phyloP scores from a whole-genome alignment of 2,888 invertebrate genomes.

The Papilio protenor region DNA sequence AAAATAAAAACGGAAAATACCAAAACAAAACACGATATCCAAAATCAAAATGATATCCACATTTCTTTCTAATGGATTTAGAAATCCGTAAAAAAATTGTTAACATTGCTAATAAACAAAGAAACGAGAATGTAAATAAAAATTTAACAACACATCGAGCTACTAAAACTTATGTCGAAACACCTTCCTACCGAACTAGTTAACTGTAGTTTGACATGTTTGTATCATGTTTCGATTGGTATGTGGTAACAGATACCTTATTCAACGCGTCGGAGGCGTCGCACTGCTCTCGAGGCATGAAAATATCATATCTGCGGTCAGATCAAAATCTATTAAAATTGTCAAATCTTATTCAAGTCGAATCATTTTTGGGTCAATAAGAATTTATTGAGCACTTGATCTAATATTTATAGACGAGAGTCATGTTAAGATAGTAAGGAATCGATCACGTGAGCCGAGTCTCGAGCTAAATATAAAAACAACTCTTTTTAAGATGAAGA shows the following conservation, averaged over 20 bases:
- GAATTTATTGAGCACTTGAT: constrained; percentile 12
- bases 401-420: not conserved
- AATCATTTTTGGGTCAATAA: constrained; percentile 25
- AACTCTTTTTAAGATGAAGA: no score
- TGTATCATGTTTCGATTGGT: constrained; percentile 40
- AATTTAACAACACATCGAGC: constrained; percentile 8
- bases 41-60: constrained; percentile 18
- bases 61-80: constrained; percentile 17
- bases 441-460: constrained; percentile 1
- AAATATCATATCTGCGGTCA: constrained; percentile 41
- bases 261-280: constrained; percentile 43
- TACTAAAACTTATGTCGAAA: constrained; percentile 30
- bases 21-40: constrained; percentile 11
- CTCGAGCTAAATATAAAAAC: not conserved
- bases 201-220: constrained; percentile 42
- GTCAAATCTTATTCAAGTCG: constrained; percentile 34
- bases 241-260: constrained; percentile 40
- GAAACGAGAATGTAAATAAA: constrained; percentile 12
- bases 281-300: constrained; percentile 34
- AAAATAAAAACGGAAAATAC: constrained; percentile 8
- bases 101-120: constrained; percentile 17
- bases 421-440: not conserved
- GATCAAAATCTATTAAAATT: constrained; percentile 38
- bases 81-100: not conserved
- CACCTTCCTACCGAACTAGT: constrained; percentile 39